Conservation (phyloP, 2,113 vertebrate genomes). For the Pithys albifrons region DNA sequence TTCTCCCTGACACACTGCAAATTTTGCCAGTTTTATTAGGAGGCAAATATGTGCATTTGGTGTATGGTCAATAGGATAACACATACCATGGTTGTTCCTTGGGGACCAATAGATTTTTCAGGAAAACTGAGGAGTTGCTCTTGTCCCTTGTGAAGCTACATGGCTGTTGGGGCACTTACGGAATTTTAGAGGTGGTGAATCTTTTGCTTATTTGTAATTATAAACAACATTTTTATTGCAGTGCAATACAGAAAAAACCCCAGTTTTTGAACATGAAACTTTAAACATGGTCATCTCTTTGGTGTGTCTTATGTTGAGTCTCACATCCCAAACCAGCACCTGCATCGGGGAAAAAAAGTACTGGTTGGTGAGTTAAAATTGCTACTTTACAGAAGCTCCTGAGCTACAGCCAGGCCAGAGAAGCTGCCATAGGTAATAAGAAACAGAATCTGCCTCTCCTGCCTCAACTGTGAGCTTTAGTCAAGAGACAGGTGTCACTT, state of each 20-base stretch:
- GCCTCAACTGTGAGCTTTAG: background rate
- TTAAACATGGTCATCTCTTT: fast-evolving
- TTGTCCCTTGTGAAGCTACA: background rate
- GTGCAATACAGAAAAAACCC: background rate
- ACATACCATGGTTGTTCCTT: background rate
- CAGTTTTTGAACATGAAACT: background rate
- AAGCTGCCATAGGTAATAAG: background rate
- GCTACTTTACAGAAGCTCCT: background rate
- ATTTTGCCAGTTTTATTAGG: background rate
- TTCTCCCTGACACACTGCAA: background rate
- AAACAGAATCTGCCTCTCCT: background rate
- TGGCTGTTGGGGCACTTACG: fast-evolving
- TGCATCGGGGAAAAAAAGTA: fast-evolving
- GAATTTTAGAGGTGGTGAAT: background rate
- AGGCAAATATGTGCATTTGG: background rate
- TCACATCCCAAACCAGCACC: fast-evolving
- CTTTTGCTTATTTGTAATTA: background rate
- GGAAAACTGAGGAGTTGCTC: background rate
- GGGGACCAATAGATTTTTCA: background rate
- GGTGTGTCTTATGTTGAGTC: fast-evolving
- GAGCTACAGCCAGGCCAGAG: background rate
- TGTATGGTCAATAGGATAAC: background rate
- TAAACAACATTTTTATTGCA: background rate
- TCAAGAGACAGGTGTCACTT: background rate
- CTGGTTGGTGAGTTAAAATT: background rate